These are phyloP conservation scores for Cecropterus lyciades DNA, from an alignment of 1,140 invertebrate species.

Conservation along the genomic window DNA sequence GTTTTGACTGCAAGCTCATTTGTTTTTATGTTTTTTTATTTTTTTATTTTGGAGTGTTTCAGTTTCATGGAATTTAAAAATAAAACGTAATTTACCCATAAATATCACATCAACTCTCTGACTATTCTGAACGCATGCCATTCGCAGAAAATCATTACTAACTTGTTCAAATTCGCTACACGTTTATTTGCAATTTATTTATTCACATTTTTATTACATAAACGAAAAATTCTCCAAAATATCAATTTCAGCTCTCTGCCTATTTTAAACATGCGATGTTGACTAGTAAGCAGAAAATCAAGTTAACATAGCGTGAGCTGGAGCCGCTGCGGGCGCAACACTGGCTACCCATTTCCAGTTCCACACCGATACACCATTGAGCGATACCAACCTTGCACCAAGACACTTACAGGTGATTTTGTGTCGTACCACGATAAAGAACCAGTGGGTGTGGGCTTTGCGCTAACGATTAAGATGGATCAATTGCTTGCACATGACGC, in stretches of 20 bases:
- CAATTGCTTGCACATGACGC: constrained; percentile 37
- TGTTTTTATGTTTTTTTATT: no score
- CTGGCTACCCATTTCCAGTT: constrained; percentile 20
- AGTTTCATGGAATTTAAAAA: no score
- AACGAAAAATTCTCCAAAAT: no score
- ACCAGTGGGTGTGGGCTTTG: constrained; percentile 33
- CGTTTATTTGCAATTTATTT: no score
- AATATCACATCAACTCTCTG: no score
- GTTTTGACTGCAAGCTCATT: no score
- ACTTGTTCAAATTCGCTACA: no score
- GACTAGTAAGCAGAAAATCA: constrained; percentile 27
- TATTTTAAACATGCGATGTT: constrained; percentile 21
- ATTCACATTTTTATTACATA: no score
- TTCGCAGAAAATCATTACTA: no score
- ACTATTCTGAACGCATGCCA: no score
- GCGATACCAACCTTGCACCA: constrained; percentile 7
- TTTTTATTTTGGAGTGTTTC: no score
- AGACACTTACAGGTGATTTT: constrained; percentile 15
- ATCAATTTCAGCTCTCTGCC: not conserved
- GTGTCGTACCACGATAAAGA: constrained; percentile 7
- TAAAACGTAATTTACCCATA: no score
- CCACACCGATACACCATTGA: constrained; percentile 4
- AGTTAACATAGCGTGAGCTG: constrained; percentile 26
- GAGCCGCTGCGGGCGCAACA: constrained; percentile 11
- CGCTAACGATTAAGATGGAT: constrained; percentile 34